Conservation (phyloP, 2,113 vertebrate genomes). For the Budorcas taxicolor region DNA sequence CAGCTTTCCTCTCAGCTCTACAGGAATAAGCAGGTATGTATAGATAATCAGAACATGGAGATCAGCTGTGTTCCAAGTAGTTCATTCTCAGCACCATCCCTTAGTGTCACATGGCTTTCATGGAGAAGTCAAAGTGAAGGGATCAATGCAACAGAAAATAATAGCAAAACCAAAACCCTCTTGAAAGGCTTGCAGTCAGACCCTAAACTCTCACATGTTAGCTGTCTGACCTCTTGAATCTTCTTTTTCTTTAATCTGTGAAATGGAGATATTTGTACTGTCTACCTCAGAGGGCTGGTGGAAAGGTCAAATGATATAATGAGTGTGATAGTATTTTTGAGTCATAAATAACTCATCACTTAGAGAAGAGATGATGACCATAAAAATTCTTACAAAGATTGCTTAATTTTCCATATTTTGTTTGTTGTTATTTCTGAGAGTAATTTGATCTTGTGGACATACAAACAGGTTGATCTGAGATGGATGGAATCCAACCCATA, state of each 20-base stretch:
- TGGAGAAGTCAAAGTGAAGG: background rate
- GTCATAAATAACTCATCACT: background rate
- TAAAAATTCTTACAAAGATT: background rate
- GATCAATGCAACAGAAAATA: background rate
- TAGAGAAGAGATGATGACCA: background rate
- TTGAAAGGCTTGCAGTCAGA: background rate
- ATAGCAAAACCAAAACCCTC: background rate
- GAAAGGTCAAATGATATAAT: background rate
- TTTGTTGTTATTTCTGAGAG: background rate
- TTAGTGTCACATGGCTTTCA: rapidly evolving
- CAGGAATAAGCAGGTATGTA: conserved; percentile 90
- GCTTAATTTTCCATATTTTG: background rate
- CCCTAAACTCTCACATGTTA: background rate
- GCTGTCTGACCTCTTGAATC: background rate
- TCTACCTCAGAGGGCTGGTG: background rate
- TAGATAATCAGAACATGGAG: rapidly evolving
- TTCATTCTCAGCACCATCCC: rapidly evolving
- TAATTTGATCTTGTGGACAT: background rate
- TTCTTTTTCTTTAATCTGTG: background rate
- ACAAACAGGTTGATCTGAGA: background rate
- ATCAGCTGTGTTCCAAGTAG: rapidly evolving
- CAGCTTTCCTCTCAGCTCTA: conserved; percentile 90
- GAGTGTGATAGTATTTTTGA: background rate
- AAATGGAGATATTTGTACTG: background rate
- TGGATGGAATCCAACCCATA: background rate